phyloP scores from a whole-genome alignment of 2,113 vertebrate species.

The Phainopepla nitens region DNA sequence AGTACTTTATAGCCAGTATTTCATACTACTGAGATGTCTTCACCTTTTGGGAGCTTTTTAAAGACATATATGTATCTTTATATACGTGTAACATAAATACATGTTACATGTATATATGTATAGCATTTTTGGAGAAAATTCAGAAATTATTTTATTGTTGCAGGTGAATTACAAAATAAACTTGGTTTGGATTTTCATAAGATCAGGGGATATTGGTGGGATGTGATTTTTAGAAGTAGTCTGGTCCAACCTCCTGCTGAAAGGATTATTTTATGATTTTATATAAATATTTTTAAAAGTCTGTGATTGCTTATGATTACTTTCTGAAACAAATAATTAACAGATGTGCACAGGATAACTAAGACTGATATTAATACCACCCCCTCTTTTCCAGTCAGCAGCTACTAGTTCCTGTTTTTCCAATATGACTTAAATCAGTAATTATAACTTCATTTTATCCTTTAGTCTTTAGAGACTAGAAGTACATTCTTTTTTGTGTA shows the following conservation, averaged over 20 bases:
- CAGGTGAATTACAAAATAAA: background rate
- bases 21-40: background rate
- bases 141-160: background rate
- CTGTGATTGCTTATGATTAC: background rate
- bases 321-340: background rate
- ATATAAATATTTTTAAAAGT: background rate
- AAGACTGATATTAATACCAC: background rate
- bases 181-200: background rate
- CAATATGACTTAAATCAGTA: background rate
- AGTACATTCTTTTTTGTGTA: background rate
- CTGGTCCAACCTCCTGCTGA: background rate
- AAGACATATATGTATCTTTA: background rate
- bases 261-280: background rate
- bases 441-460: background rate
- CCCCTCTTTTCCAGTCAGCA: background rate
- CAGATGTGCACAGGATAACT: background rate
- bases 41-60: background rate
- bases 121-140: background rate
- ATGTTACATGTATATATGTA: background rate
- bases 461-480: background rate
- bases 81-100: background rate
- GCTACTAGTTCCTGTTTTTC: background rate
- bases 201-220: background rate
- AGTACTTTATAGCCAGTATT: background rate
- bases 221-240: background rate